Evolutionary conservation across 2,888 invertebrate species (phyloP), one percentile per base, ranked within the genome.

Genomic region (Drosophila antonietae): DNA sequence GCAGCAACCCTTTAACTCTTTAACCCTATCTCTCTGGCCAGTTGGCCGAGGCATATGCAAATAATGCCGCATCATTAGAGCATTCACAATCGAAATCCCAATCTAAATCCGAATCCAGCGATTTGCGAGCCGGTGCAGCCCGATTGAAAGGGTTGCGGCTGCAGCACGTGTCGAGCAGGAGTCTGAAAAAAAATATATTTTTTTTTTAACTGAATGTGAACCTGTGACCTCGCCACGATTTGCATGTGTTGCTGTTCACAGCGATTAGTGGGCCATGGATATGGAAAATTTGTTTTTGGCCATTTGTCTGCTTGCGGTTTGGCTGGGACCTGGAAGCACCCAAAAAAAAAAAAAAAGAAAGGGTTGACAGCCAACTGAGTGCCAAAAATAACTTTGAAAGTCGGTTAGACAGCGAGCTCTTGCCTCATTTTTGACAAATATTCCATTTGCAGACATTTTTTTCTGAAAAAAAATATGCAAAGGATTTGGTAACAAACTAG

Each of bases 31-130:
- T 58, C 69, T 63, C 69, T 63, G 71, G 65, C 46, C 69, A 74
- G 49, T 49, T 15, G 31, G 43, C 58, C 72, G 53, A 33, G 66
- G 58, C 88, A 88, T 89, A 86, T 89, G 86, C 88, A 86, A 86
- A 88, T 89, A 86, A 88, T 86, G 90, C 79, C 75, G 72, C 86
- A 88, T 86, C 86, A 86, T 86, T 86, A 86, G 86, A 81, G 86
- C 74, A 72, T 71, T 60, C 67, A 67, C 53, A 61, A 75, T 68
- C 58, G 5, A 46, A 52, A 53, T 60, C 61, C 41, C 20, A 31
- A 55, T 55, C 39, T 28, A 39, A 55, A 55, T 74, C 58, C 10
- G 53, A 56, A 62, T 57, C 61, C 61, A 33, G 37, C 61, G 51
- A 61, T 51, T 47, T 56, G 31, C 6, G 31, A 28, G 31, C 35